Base-by-base conservation (phyloP, 1,140 invertebrate species). In the Rhynchophorus ferrugineus region DNA sequence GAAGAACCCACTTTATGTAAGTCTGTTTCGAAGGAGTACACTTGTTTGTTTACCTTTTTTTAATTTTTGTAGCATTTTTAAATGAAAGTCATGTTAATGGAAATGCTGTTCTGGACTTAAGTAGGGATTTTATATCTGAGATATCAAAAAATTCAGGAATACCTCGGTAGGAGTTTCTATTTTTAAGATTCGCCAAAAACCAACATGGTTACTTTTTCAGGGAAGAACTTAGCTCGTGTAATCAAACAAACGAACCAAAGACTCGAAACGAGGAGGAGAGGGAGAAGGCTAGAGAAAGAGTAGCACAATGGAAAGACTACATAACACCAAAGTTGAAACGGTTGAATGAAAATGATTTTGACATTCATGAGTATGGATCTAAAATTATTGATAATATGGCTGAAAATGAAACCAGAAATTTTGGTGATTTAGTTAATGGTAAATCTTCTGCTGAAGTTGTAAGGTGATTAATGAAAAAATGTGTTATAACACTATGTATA, bases 311-410 rank as follows among this genome's bases (percentile, higher is more conserved):
- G 67, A 58, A 52, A 29, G 35, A 51, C 8, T 54, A 57, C 22
- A 69, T 69, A 13, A 51, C 44, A 0, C 54, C 58, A 2, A 67
- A 63, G 49, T 49, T 69, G 11, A 52, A 57, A 44, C 42, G 54
- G 2, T n/a, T 61, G 3, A 52, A 62, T 13, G 57, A 58, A 19
- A 13, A 54, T 2, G 62, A 69, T 35, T 68, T 68, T 41, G 58
- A 68, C 54, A 67, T 69, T 38, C 67, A 69, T 42, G 57, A 61
- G 29, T 67, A 68, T 24, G 65, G 62, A 5, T 35, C 60, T 1
- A 56, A 50, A 21, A 62, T 69, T 3, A 64, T 68, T 29, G 57
- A 63, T n/a, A 34, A 39, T n/a, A 50, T 66, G 29, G 18, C 57
- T 29, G 20, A 58, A 1, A 56, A 60, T 6, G 44, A 60, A 42